These are phyloP conservation scores for Alligator mississippiensis DNA, from an alignment of 2,113 vertebrate species.

Conservation along the genomic window DNA sequence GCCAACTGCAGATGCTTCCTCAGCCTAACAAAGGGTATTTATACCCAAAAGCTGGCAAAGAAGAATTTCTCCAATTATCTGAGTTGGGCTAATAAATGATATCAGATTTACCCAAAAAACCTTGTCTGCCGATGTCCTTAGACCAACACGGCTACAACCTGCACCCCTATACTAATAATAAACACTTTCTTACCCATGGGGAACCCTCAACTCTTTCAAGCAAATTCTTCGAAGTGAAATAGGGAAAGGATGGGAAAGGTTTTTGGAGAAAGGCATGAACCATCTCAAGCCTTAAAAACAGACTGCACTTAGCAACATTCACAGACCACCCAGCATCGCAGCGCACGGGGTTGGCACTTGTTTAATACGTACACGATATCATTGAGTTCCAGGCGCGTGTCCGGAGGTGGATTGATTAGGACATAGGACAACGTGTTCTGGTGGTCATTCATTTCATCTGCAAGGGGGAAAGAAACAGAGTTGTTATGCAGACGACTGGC, in stretches of 20 bases:
- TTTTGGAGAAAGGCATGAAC: not conserved
- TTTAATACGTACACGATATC: constrained; percentile 90
- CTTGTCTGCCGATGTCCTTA: too few relatives aligned
- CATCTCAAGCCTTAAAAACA: fast-evolving
- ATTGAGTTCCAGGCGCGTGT: constrained; percentile 93
- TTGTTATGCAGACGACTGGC: not conserved
- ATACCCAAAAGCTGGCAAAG: too few relatives aligned
- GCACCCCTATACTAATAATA: not conserved
- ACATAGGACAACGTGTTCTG: constrained; percentile 97
- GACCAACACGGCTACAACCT: too few relatives aligned
- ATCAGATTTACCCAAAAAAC: too few relatives aligned
- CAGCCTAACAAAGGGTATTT: too few relatives aligned
- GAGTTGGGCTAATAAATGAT: too few relatives aligned
- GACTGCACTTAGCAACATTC: not conserved
- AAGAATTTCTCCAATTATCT: too few relatives aligned
- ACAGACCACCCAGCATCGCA: not conserved
- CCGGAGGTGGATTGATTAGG: constrained; percentile 95
- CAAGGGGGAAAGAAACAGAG: constrained; percentile 40
- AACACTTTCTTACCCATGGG: not conserved
- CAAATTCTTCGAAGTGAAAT: not conserved
- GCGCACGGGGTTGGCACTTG: fast-evolving
- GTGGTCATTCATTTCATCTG: constrained; percentile 98
- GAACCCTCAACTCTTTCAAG: not conserved
- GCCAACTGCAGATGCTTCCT: too few relatives aligned
- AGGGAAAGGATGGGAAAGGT: fast-evolving